These are phyloP conservation scores for Drosophila ezoana DNA, from an alignment of 2,888 invertebrate genomes.

Conservation along the genomic window DNA sequence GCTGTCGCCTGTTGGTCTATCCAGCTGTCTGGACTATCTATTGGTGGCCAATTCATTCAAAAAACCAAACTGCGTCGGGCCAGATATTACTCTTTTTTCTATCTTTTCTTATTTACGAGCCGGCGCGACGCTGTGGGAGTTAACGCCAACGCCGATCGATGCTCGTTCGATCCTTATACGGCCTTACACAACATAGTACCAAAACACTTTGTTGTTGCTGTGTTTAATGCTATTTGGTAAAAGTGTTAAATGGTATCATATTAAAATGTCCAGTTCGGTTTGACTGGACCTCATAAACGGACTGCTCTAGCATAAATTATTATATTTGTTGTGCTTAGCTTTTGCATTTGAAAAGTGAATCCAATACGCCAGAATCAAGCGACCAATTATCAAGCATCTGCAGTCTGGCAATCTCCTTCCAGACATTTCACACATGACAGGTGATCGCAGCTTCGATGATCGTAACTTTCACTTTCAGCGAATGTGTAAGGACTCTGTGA, in stretches of 20 bases:
- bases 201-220: constrained; percentile 14
- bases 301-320: neutral
- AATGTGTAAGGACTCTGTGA: constrained; percentile 53
- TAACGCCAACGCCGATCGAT: constrained; percentile 41
- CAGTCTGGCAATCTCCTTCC: constrained; percentile 42
- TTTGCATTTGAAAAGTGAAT: constrained; percentile 27
- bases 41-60: constrained; percentile 74
- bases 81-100: constrained; percentile 40
- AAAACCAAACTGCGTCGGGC: constrained; percentile 35
- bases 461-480: constrained; percentile 61
- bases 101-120: constrained; percentile 50
- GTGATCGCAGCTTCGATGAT: constrained; percentile 54
- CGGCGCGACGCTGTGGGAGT: constrained; percentile 48
- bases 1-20: constrained; percentile 50
- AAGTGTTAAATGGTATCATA: constrained; percentile 71
- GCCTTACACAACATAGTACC: constrained; percentile 57
- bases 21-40: constrained; percentile 67
- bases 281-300: constrained; percentile 28
- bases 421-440: constrained; percentile 59
- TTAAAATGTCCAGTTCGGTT: constrained; percentile 52
- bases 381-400: constrained; percentile 17
- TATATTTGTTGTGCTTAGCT: neutral
- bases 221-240: constrained; percentile 35
- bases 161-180: constrained; percentile 65
- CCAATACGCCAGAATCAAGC: constrained; percentile 32